Conservation (phyloP, 2,113 vertebrate genomes). For the Salvelinus alpinus region DNA sequence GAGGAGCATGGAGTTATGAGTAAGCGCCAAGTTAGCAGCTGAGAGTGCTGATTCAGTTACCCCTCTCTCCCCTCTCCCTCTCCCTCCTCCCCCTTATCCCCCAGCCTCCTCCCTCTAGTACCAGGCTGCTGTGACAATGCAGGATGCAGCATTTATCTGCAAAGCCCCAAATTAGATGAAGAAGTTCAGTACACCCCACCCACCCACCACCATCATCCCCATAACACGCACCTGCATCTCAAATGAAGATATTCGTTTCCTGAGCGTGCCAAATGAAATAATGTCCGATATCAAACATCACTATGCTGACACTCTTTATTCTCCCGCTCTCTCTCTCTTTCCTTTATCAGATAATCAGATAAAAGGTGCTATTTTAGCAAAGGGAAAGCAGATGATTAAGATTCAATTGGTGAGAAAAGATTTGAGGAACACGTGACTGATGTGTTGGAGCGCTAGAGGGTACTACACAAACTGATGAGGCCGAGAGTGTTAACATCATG, state of each 20-base stretch:
- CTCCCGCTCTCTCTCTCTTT: no score
- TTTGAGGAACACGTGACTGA: neutral
- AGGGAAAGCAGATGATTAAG: neutral
- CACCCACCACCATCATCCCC: neutral
- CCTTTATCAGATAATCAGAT: no score
- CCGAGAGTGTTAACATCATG: no score
- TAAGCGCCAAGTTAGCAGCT: neutral
- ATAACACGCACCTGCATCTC: no score
- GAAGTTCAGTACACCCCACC: neutral
- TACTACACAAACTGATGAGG: neutral
- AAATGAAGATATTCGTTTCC: no score
- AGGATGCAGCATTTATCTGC: slow-evolving; percentile 9
- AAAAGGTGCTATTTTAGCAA: neutral
- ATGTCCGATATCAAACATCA: no score
- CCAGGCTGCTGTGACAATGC: slow-evolving; percentile 12
- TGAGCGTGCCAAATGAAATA: no score
- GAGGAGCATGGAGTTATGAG: neutral
- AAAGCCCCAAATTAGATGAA: neutral
- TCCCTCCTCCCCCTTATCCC: neutral
- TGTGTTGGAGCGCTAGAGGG: neutral
- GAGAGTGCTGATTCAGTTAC: slow-evolving; percentile 11
- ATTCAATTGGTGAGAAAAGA: neutral
- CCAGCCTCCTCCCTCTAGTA: neutral
- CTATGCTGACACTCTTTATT: no score
- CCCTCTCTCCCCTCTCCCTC: neutral